phyloP scores from a whole-genome alignment of 2,113 vertebrate genomes.

The Nothoprocta pentlandii region DNA sequence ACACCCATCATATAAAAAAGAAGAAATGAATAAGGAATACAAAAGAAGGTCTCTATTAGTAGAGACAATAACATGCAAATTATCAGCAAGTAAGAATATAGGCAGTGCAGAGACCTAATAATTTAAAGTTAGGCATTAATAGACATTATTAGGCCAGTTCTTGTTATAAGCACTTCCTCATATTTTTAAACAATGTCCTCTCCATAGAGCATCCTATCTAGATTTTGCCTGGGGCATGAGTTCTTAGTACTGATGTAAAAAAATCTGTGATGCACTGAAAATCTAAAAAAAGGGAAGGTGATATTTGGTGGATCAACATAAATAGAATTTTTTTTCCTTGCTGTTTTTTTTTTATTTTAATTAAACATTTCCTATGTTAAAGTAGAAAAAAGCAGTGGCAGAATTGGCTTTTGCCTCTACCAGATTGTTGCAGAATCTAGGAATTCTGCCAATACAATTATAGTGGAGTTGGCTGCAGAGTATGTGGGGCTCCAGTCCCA shows the following conservation, averaged over 20 bases:
- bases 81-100: neutral
- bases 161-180: neutral
- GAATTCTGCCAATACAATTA: slow-evolving; percentile 35
- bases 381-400: slow-evolving; percentile 9
- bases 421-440: slow-evolving; percentile 37
- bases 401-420: slow-evolving; percentile 45
- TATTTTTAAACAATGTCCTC: neutral
- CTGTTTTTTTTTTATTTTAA: slow-evolving; percentile 33
- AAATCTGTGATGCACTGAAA: neutral
- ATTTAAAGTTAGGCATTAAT: neutral
- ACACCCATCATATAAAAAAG: neutral
- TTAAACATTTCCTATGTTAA: slow-evolving; percentile 45
- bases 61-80: neutral
- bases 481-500: neutral
- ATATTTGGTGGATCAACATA: neutral
- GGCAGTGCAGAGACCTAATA: neutral
- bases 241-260: neutral
- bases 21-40: neutral
- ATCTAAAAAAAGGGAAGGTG: neutral
- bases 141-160: neutral
- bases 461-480: neutral
- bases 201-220: neutral
- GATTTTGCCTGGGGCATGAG: neutral
- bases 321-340: neutral
- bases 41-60: neutral